Evolutionary conservation across 2,113 vertebrate genomes (phyloP), one percentile per base, ranked within the genome.

Genomic region (Osmerus eperlanus): DNA sequence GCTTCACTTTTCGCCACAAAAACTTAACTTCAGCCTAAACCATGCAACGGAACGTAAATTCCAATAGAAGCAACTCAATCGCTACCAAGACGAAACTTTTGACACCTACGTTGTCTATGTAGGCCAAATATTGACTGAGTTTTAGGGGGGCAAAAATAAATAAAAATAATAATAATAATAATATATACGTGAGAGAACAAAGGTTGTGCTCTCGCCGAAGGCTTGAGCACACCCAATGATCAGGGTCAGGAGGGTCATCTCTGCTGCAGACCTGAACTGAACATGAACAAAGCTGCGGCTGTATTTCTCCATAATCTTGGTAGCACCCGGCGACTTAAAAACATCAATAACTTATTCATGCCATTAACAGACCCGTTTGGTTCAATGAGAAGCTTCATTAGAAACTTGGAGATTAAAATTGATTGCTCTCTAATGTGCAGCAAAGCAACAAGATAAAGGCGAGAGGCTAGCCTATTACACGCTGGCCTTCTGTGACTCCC

Each of bases 291-390:
- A 56, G 54, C 71, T 67, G 16, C 71, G 23, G 83, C 82, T 70
- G 63, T 72, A 65, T 25, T 2, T 5, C 36, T 54, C 65, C 29
- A 64, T n/a, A 70, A 76, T 18, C 67, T 70, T 69, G 7, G 19
- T 76, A 76, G 78, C 61, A 54, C 59, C 68, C 65, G 72, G 71
- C 25, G 52, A 79, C 41, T 47, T 47, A 63, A 76, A 83, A 67
- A n/a, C 75, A 70, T 90, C 87, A 59, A 89, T 88, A 87, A 90
- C 75, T 83, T 89, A 87, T 89, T 91, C 78, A 83, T 89, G 82
- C 83, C 68, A 66, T 82, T 88, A 90, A 90, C 87, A 83, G 83
- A 82, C 77, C 79, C 19, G 70, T 80, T 83, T 64, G 76, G 77
- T 76, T 83, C 77, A 29, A 81, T 82, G 70, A 75, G 82, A 80